phyloP scores from a whole-genome alignment of 2,797 vertebrate genomes.

The Onychomys leucogaster region DNA sequence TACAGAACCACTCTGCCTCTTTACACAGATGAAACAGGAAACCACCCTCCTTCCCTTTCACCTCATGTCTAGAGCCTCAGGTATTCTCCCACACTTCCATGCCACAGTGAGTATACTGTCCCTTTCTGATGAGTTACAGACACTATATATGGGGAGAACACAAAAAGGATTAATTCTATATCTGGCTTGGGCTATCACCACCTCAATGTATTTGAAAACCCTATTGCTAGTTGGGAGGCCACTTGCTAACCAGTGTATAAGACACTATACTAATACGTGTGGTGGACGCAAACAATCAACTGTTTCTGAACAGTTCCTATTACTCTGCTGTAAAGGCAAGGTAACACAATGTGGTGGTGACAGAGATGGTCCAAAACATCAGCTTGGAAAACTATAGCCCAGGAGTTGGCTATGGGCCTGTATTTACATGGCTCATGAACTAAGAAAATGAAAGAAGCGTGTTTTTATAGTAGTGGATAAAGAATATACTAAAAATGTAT shows the following conservation, averaged over 20 bases:
- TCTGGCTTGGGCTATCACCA: neutral
- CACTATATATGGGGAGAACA: neutral
- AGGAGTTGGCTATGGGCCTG: neutral
- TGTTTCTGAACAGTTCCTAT: neutral
- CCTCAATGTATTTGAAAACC: conserved; percentile 36
- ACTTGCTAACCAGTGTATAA: conserved; percentile 1
- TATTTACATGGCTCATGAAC: neutral
- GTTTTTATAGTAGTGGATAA: conserved; percentile 36
- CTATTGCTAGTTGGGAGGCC: neutral
- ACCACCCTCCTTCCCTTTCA: neutral
- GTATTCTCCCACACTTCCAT: neutral
- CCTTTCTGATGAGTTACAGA: neutral
- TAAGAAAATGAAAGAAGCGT: neutral
- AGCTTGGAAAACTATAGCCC: neutral
- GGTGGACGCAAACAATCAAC: conserved; percentile 19
- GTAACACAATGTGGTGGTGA: neutral
- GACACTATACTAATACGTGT: neutral
- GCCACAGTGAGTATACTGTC: neutral
- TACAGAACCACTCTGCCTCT: neutral
- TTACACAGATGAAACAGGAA: neutral
- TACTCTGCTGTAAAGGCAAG: neutral
- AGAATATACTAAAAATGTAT: neutral
- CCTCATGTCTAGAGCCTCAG: neutral
- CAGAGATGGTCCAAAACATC: neutral
- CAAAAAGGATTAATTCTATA: neutral